Base-by-base conservation (phyloP, 2,113 vertebrate species). In the Enhydra lutris region DNA sequence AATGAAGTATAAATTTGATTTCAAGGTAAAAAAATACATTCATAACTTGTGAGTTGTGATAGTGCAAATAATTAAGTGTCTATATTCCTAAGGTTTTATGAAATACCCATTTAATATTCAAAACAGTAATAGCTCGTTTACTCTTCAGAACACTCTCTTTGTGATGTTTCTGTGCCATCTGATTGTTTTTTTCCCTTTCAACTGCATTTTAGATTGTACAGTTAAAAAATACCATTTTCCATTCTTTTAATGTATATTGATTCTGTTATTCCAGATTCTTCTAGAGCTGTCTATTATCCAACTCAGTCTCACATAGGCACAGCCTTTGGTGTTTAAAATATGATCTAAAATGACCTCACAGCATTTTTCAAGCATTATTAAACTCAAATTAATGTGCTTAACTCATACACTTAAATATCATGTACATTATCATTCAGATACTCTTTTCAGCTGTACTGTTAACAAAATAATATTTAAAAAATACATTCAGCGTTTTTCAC, bases 1-100 rank as follows among this genome's bases (percentile, higher is more conserved):
- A 89, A 67, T 91, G 21, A 91, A 80, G 52, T 91, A 84, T 21
- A 95, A 65, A 83, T 91, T 81, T 87, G 23, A 90, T 95, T 81
- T 29, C 59, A 14, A 90, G 23, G 5, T 90, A 57, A 84, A 96
- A 93, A 93, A 82, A 78, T 24, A 6, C 9, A 61, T 82, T 5
- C 7, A n/a, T 73, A 18, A 10, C 10, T 67, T 36, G 0, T 39
- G 65, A 88, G 42, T 88, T 83, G 91, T 86, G 5, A 86, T 87
- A 71, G 65, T 61, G 7, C 24, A 90, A 86, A 80, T 83, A 95
- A 55, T 39, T 89, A 84, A 57, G 80, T 76, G 69, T 92, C 10
- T 69, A 4, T 61, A 63, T 12, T 76, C 17, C 9, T 87, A 83
- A 39, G n/a, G 18, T 83, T 50, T 88, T 71, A 36, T 50, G 63